phyloP scores from a whole-genome alignment of 2,888 invertebrate species.

The Caenorhabditis wallacei region DNA sequence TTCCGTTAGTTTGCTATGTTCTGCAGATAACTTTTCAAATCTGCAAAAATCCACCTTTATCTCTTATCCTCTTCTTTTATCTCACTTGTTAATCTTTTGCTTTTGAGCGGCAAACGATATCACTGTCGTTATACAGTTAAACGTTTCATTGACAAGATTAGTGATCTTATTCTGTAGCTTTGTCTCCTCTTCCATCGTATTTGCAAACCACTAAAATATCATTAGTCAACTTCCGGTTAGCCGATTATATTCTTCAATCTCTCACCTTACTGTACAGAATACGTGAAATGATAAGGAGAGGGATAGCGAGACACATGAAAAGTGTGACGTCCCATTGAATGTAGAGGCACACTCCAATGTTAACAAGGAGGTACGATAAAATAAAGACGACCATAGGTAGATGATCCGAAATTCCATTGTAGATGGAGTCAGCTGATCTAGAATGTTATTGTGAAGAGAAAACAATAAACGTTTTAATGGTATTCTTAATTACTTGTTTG shows the following conservation, averaged over 20 bases:
- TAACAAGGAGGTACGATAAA: constrained; percentile 74
- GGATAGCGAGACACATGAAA: constrained; percentile 80
- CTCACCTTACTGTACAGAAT: constrained; percentile 80
- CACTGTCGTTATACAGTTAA: constrained; percentile 81
- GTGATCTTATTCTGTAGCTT: constrained; percentile 80
- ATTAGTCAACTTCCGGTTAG: constrained; percentile 21
- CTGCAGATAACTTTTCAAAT: constrained; percentile 76
- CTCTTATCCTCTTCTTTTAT: background rate
- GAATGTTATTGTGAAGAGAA: too few relatives aligned
- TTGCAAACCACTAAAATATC: constrained; percentile 79
- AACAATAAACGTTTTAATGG: too few relatives aligned
- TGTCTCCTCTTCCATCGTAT: constrained; percentile 80
- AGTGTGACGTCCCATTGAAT: constrained; percentile 82
- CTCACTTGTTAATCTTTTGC: constrained; percentile 81
- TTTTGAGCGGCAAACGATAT: constrained; percentile 82
- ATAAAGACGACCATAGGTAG: constrained; percentile 82
- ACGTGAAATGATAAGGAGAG: constrained; percentile 76
- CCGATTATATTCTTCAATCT: constrained; percentile 13
- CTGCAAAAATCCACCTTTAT: constrained; percentile 58
- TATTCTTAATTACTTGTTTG: too few relatives aligned
- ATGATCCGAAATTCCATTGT: constrained; percentile 82
- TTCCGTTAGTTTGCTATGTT: constrained; percentile 78
- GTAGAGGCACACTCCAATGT: constrained; percentile 76
- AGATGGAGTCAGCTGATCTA: constrained; percentile 81
- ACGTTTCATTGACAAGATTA: constrained; percentile 81